phyloP scores from a whole-genome alignment of 35 echinoderm and acorn worm genomes.

The Heliocidaris erythrogramma region DNA sequence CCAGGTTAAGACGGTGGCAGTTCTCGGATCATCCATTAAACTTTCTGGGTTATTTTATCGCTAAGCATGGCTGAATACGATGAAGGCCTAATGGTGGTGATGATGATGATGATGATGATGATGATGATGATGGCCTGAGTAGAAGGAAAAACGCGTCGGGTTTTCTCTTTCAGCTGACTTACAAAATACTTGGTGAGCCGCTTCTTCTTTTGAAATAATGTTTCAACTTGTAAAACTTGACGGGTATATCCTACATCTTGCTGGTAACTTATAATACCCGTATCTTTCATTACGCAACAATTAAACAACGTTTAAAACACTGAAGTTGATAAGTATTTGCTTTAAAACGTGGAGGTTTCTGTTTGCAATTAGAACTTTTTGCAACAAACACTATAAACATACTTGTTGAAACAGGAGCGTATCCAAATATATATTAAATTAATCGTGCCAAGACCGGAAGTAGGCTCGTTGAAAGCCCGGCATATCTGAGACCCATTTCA shows the following conservation, averaged over 20 bases:
- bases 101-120: neutral
- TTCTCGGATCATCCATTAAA: conserved; percentile 1
- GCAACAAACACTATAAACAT: neutral
- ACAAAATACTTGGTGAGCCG: neutral
- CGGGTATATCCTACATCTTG: neutral
- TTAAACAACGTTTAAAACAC: neutral
- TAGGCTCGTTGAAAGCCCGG: too few relatives aligned
- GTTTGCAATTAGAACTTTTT: neutral
- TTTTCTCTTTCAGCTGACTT: neutral
- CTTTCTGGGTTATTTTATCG: neutral
- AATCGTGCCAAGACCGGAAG: too few relatives aligned
- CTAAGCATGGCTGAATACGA: neutral
- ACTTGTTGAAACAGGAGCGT: neutral
- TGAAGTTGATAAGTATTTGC: neutral
- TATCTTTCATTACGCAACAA: neutral
- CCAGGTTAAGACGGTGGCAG: neutral
- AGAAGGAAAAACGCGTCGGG: too few relatives aligned
- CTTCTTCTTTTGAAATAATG: neutral
- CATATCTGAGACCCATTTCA: neutral
- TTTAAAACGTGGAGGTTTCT: neutral
- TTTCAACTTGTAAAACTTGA: neutral
- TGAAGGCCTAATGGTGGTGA: neutral
- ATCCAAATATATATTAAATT: neutral
- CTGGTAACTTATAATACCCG: neutral
- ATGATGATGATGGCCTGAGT: neutral